Base-by-base conservation (phyloP, 2,888 invertebrate genomes). In the Microdon myrmicae region DNA sequence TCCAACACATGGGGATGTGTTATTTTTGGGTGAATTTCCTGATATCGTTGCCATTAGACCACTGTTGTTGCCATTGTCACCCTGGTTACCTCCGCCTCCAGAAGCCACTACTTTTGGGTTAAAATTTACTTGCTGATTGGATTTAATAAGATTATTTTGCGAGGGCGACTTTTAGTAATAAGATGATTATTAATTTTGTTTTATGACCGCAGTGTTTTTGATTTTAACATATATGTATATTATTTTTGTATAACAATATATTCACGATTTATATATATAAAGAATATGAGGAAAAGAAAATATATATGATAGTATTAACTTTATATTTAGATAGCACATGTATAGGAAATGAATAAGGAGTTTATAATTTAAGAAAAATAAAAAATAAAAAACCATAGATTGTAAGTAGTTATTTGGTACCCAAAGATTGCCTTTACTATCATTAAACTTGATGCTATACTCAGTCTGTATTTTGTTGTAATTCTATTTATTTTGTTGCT, bases 71-170 rank as follows among this genome's bases (percentile, higher is more conserved):
- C 49, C 58, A 28, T 68, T 68, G 12, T 48, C 59, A 12, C 58
- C 47, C n/a, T 41, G 53, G 37, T 32, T 39, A 16, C 64, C 67
- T 10, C 47, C 56, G 28, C 49, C 60, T 25, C 39, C 31, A 22
- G 17, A 43, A n/a, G n/a, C n/a, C n/a, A n/a, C n/a, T 44, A 58
- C 59, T 66, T 67, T 55, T 17, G 67, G 20, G 55, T 48, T 56
- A 51, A 68, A 48, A 59, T 51, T 56, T 34, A 51, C 54, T 37
- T 61, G 67, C 53, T 67, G 64, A 34, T 66, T 38, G 26, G 66
- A 48, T 64, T 68, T 69, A 25, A 51, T 41, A 53, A 68, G 49
- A 66, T 60, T 69, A 68, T 66, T 69, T 56, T 68, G 68, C 66
- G 68, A 56, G 41, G 68, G 60, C 66, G 59, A 67, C 53, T 67